phyloP scores from a whole-genome alignment of 2,113 vertebrate genomes.

The Chascanopsetta lugubris region DNA sequence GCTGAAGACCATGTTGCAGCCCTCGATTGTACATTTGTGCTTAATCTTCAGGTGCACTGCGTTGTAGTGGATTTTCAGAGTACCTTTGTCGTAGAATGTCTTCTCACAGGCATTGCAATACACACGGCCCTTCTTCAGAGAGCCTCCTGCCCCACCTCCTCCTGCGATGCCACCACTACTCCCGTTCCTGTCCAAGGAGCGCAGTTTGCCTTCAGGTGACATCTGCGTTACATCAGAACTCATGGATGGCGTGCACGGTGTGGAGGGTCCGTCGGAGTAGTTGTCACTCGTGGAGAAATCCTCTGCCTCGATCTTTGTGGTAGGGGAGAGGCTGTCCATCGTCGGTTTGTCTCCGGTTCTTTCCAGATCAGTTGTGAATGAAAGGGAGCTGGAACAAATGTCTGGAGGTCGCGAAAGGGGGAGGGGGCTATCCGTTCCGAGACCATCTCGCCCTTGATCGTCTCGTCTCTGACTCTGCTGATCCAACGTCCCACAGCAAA shows the following conservation, averaged over 20 bases:
- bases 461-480: constrained; percentile 53
- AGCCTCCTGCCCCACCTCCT: constrained; percentile 47
- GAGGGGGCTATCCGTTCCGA: constrained; percentile 66
- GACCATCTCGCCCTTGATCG: constrained; percentile 38
- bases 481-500: constrained; percentile 61
- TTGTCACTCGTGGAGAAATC: constrained; percentile 86
- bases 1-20: constrained; percentile 99
- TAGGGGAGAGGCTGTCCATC: constrained; percentile 72
- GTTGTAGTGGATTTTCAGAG: constrained; percentile 98
- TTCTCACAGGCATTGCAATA: constrained; percentile 97
- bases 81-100: constrained; percentile 99
- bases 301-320: constrained; percentile 85
- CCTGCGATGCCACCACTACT: constrained; percentile 5
- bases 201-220: constrained; percentile 87
- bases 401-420: constrained; percentile 79
- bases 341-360: constrained; percentile 72
- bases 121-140: constrained; percentile 92
- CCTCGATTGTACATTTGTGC: constrained; percentile 96
- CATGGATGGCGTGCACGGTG: constrained; percentile 81
- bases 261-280: constrained; percentile 81
- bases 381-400: constrained; percentile 74
- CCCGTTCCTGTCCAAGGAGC: constrained; percentile 81
- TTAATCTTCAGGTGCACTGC: constrained; percentile 99
- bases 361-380: constrained; percentile 84
- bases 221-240: constrained; percentile 86